A percentile compares a stretch with the other conserved stretches of the same genome.
Evolutionary conservation across 2,113 vertebrate species (phyloP).

Genomic region (Oryzias woworae): DNA sequence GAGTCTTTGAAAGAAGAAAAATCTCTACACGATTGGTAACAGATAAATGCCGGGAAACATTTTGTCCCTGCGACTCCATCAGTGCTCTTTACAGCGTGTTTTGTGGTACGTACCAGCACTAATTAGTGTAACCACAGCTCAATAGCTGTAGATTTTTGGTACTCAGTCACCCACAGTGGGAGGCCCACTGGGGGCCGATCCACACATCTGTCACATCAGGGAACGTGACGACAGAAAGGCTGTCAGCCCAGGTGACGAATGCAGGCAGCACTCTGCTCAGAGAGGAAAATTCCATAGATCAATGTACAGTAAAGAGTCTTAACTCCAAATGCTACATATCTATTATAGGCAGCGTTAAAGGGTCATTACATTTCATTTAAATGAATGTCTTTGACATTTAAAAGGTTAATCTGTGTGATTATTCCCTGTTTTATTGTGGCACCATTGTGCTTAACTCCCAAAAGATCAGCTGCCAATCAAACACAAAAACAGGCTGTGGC

Average conservation of each 20-base stretch:
- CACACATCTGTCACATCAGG: constrained; percentile 23
- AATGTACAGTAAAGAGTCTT: constrained; percentile 1
- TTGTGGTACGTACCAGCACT: constrained; percentile 19
- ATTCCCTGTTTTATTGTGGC: constrained; percentile 6
- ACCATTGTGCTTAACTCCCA: not conserved
- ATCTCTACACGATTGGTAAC: not conserved
- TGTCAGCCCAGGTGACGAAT: constrained; percentile 30
- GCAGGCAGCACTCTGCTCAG: constrained; percentile 11
- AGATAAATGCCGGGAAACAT: not conserved
- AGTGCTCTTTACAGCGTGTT: not conserved
- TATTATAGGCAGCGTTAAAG: constrained; percentile 12
- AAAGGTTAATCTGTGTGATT: constrained; percentile 18
- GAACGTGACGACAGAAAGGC: constrained; percentile 25
- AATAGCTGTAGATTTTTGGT: constrained; percentile 22
- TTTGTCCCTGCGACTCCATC: not conserved
- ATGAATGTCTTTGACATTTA: constrained; percentile 35
- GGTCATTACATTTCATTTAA: constrained; percentile 18
- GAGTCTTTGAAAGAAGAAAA: no score
- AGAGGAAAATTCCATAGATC: constrained; percentile 7
- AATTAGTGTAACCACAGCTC: constrained; percentile 38
- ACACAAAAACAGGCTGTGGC: not conserved
- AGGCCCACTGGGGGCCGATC: constrained; percentile 10
- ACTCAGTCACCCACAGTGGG: constrained; percentile 18
- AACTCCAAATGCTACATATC: constrained; percentile 17
- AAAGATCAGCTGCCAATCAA: constrained; percentile 32